Evolutionary conservation across 2,888 invertebrate genomes (phyloP), one percentile per base, ranked within the genome.

Genomic region (Macropis europaea): DNA sequence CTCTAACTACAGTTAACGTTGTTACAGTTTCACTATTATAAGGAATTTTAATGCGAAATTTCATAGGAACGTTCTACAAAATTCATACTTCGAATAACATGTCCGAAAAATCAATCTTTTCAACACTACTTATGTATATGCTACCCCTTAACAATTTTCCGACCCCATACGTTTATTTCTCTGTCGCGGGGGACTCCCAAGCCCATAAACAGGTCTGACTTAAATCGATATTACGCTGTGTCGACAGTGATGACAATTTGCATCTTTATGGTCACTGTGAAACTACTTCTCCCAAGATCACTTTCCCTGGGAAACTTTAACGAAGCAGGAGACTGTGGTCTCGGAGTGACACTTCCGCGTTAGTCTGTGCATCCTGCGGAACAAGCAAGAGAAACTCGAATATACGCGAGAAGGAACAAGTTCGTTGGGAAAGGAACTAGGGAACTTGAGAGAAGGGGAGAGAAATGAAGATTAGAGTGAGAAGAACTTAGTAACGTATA

Each of bases 291-390:
- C 71, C 1, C 42, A 24, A 11, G 48, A 13, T 45, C 68, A 45
- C 36, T 52, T 71, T 61, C 53, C 6, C 48, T 32, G 26, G 24
- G 45, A 60, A 70, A 70, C 34, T 40, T 70, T 38, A 36, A 36
- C 30, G 42, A 34, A 56, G 48, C 26, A 22, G n/a, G 13, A 42
- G 48, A 50, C 43, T 11, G 17, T 17, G 13, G 47, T 36, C 68
- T 48, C 42, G 22, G 32, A 42, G 47, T 30, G 66, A 67, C 67
- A 36, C 66, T 67, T 42, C 17, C 53, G 47, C 47, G 66, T 47
- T 42, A 17, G 11, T 3, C 42, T 15, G 24, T 42, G 68, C 26
- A 22, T 38, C 30, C 59, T 7, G 42, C 30, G 36, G 24, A 45
- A 67, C 30, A 28, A 45, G 32, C 24, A n/a, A 5, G 42, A 11